These are phyloP conservation scores for Sinotaia quadrata DNA, from an alignment of 2,888 invertebrate genomes.

Conservation along the genomic window DNA sequence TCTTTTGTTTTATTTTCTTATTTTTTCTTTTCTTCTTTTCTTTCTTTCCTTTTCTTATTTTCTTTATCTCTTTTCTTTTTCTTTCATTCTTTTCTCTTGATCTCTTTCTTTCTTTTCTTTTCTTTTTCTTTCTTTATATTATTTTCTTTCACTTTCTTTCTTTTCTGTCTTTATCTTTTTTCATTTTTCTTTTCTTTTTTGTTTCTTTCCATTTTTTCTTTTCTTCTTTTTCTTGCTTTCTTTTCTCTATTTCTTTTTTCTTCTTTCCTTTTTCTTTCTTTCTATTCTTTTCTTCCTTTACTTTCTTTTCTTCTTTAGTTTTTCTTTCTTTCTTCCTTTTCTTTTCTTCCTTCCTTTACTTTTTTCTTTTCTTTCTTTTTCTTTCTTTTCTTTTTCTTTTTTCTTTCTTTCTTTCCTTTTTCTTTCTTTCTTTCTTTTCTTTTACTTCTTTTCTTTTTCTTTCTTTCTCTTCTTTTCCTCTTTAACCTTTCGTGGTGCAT, in stretches of 20 bases:
- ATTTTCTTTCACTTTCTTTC: background rate
- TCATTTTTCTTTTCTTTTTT: background rate
- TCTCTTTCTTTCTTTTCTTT: slow-evolving; percentile 3
- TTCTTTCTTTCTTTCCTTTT: background rate
- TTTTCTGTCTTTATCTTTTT: background rate
- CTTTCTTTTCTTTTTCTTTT: background rate
- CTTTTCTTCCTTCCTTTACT: background rate
- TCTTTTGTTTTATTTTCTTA: background rate
- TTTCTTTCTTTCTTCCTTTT: background rate
- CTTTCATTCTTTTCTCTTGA: background rate
- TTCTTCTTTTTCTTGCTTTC: no score
- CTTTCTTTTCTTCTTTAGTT: background rate
- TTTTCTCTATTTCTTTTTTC: background rate
- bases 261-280: background rate
- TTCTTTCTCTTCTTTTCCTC: background rate
- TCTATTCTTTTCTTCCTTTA: background rate
- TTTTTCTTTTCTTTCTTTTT: background rate
- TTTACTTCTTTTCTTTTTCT: no score
- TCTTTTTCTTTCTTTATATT: background rate
- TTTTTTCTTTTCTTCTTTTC: background rate
- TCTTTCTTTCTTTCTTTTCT: background rate
- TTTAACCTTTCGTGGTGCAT: background rate
- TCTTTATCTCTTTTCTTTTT: background rate
- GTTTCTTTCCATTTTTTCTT: no score
- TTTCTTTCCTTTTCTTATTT: background rate